Base-by-base conservation (phyloP, 2,888 invertebrate genomes). In the Clitarchus hookeri region DNA sequence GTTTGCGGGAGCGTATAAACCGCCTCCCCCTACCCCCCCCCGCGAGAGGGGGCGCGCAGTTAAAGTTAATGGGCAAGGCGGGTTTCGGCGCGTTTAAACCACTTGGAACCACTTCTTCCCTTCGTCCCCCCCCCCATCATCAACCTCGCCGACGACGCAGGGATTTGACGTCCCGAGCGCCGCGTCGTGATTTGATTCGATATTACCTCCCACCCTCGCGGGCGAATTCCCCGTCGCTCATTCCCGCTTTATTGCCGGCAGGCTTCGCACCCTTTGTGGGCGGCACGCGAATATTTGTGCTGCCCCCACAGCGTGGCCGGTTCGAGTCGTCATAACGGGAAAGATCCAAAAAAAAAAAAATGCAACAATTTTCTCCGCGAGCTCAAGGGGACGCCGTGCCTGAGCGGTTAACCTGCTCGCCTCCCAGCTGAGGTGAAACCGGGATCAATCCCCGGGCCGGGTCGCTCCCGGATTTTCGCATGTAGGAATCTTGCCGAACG, bases 91-190 rank as follows among this genome's bases (percentile, higher is more conserved):
- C 23, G n/a, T 23, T 11, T 65, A 65, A 65, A 65, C 65, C 65
- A 65, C 65, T 65, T 23, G 65, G 65, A 65, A 65, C 65, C 65
- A n/a, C 65, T 65, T 65, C 65, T 65, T 65, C 65, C 23, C 65
- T 8, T 19, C 23, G 6, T 23, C 23, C 65, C 65, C 19, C 8
- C 19, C 2, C 53, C 53, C 53, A 12, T 4, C 36, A 4, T 1
- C 19, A 53, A 53, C 53, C 53, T 8, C 53, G 13, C 13, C 19
- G 53, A 19, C 13, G 8, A 8, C 12, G 53, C 13, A 1, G 65
- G 11, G 65, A 48, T 65, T n/a, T 65, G 65, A 65, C 65, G 65
- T 0, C 65, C 8, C n/a, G 65, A 23, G 65, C n/a, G 65, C 8
- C 65, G 8, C 23, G 8, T 11, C 12, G 19, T 16, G 65, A 23